These are phyloP conservation scores for Melierax canorus DNA, from an alignment of 2,113 vertebrate species.

Conservation along the genomic window DNA sequence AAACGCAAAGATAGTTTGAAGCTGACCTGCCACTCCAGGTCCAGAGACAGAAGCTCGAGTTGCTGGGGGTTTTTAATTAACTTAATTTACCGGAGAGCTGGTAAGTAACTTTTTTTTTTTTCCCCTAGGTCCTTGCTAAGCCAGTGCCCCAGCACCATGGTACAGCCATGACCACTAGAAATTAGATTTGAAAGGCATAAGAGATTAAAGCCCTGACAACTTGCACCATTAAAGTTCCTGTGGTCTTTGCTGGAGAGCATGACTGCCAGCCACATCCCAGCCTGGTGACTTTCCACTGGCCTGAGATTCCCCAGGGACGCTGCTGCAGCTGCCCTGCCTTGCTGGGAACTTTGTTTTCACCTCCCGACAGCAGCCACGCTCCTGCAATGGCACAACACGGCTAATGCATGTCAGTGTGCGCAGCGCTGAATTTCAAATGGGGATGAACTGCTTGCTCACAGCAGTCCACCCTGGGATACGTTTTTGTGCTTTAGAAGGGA, in stretches of 20 bases:
- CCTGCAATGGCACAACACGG: too few relatives aligned
- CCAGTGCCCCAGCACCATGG: background rate
- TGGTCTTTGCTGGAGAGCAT: background rate
- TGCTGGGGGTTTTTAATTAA: slow-evolving; percentile 6
- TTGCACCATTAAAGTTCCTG: background rate
- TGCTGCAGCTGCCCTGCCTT: background rate
- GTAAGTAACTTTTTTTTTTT: background rate
- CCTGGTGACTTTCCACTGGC: background rate
- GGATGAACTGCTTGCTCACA: background rate
- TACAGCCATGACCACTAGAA: background rate
- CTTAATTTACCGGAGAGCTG: background rate
- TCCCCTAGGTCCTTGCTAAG: background rate
- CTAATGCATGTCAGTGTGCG: background rate
- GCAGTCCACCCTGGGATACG: background rate
- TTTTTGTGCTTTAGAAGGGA: background rate
- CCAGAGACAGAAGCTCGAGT: background rate
- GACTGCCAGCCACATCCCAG: background rate
- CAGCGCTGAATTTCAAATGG: background rate
- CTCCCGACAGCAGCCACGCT: background rate
- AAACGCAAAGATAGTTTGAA: background rate
- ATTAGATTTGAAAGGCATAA: background rate
- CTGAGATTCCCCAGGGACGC: background rate
- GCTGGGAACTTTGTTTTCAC: background rate
- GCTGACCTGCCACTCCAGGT: background rate
- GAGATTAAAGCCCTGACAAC: background rate